Evolutionary conservation across 2,888 invertebrate species (phyloP), one percentile per base, ranked within the genome.

Genomic region (Thereva unica): DNA sequence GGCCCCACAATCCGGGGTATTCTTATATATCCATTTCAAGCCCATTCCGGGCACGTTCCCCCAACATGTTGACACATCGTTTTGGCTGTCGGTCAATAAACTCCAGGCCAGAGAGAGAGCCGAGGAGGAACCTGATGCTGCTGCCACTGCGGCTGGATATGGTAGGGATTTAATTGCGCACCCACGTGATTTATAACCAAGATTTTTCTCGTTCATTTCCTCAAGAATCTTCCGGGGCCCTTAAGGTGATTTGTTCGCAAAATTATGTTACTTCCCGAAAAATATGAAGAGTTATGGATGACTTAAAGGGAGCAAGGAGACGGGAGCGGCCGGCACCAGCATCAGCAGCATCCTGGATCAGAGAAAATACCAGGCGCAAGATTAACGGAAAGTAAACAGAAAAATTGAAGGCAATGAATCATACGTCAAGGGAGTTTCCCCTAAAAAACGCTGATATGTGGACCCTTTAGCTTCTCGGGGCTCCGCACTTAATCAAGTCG

Each of bases 401-500:
- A 57, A 59, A 59, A 59, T 59, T 47, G 37, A 37, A 34, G n/a
- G 37, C 57, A 35, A 59, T 59, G 47, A 59, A 59, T 59, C 57
- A 59, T 59, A 59, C 47, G 57, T 59, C 57, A 45, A 37, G 38
- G 47, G 47, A 59, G 34, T 59, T 59, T 47, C 12, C 57, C 47
- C 12, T 42, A n/a, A 47, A 23, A 23, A 38, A 47, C 23, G 57
- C 37, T 47, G 47, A 59, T 47, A 47, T 45, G 47, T 59, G 41
- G 47, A 59, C 47, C 47, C 10, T 12, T 47, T 38, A 45, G 57
- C 10, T 38, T 5, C 10, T 47, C 10, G 7, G 38, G 57, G 44
- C 35, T 56, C 56, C 42, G 44, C 56, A 59, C 57, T 59, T 59
- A 59, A 59, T 59, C 57, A 59, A 59, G 47, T 42, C 38, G 57